Conservation (phyloP, 1,140 invertebrate genomes). For the Chlorops oryzae region DNA sequence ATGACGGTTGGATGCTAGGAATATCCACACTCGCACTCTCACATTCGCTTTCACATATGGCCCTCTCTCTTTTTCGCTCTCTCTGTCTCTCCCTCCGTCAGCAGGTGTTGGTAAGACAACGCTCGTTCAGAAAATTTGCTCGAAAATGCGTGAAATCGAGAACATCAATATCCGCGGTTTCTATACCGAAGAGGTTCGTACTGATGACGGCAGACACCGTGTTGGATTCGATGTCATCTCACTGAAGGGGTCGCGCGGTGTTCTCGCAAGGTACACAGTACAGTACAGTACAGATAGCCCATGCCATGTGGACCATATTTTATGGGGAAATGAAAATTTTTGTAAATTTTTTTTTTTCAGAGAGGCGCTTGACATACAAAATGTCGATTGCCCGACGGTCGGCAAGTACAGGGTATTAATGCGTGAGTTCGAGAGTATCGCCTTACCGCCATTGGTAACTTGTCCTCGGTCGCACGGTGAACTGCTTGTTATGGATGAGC, state of each 20-base stretch:
- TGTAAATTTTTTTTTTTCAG: conserved; percentile 4
- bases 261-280: conserved; percentile 49
- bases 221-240: conserved; percentile 60
- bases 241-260: conserved; percentile 45
- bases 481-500: conserved; percentile 58
- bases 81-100: no score
- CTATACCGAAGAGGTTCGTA: conserved; percentile 58
- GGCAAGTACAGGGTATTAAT: conserved; percentile 57
- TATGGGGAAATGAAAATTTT: not conserved
- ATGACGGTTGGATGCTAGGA: no score
- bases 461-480: not conserved
- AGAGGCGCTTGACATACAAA: not conserved
- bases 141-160: conserved; percentile 37
- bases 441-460: conserved; percentile 18
- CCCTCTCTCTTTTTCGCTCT: no score
- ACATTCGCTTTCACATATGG: no score
- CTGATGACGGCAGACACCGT: conserved; percentile 40
- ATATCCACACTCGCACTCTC: no score
- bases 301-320: no score
- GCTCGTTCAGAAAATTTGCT: conserved; percentile 54
- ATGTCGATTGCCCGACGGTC: conserved; percentile 39
- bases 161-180: conserved; percentile 52
- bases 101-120: conserved; percentile 59
- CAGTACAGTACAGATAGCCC: no score
- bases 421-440: conserved; percentile 54